Evolutionary conservation across 2,888 invertebrate genomes (phyloP).

Genomic region (Desoria tigrina): DNA sequence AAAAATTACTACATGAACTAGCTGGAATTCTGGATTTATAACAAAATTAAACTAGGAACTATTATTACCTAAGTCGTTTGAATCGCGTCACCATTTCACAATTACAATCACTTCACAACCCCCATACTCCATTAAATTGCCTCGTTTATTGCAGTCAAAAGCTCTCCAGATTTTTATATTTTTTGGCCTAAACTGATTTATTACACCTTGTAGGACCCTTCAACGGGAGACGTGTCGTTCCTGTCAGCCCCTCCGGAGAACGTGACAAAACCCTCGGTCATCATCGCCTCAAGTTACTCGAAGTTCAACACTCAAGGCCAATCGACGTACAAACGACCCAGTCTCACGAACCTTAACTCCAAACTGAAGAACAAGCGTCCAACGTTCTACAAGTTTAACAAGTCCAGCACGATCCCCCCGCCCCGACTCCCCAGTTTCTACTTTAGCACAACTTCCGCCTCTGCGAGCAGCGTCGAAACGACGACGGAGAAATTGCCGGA

Average conservation of each 20-base stretch:
- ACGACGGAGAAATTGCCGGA: constrained; percentile 14
- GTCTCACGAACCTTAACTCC: constrained; percentile 33
- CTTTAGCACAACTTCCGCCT: constrained; percentile 37
- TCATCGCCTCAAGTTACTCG: constrained; percentile 51
- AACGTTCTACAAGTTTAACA: constrained; percentile 50
- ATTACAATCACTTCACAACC: no score
- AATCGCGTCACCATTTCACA: no score
- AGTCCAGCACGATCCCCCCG: constrained; percentile 48
- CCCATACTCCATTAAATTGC: no score
- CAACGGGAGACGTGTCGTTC: no score
- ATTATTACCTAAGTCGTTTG: no score
- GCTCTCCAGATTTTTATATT: no score
- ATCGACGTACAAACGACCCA: constrained; percentile 32
- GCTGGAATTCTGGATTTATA: no score
- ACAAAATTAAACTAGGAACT: no score
- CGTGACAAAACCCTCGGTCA: constrained; percentile 36
- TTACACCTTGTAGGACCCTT: no score
- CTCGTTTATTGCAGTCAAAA: no score
- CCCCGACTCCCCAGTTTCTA: constrained; percentile 50
- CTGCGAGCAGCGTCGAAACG: constrained; percentile 23
- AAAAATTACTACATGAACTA: no score
- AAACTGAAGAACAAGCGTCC: constrained; percentile 50
- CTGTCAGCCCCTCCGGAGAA: background rate
- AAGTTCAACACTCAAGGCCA: constrained; percentile 49
- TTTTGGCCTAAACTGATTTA: no score